phyloP scores from a whole-genome alignment of 2,888 invertebrate species.

The Thelaira solivaga region DNA sequence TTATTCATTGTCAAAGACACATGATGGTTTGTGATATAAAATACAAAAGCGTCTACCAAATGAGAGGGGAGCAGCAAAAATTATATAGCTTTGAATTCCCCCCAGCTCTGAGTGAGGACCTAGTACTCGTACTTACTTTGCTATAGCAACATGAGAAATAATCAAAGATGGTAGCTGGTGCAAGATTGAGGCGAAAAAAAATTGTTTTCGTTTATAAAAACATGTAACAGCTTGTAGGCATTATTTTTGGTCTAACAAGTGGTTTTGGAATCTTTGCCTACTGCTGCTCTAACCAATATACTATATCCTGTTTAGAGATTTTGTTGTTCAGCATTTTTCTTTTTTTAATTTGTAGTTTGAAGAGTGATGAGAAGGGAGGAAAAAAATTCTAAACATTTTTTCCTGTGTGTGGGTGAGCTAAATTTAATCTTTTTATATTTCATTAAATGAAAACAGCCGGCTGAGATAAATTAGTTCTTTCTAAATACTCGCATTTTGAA shows the following conservation, averaged over 20 bases:
- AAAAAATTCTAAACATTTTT: not conserved
- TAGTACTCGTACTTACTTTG: not conserved
- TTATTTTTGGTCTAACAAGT: conserved; percentile 56
- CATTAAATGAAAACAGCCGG: conserved; percentile 56
- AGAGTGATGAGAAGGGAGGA: conserved; percentile 7
- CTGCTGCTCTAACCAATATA: not conserved
- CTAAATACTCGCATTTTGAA: conserved; percentile 19
- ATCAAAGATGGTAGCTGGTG: conserved; percentile 12
- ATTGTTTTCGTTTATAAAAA: conserved; percentile 27
- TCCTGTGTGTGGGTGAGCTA: conserved; percentile 30
- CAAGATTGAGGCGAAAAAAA: not conserved
- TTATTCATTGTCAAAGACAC: conserved; percentile 54
- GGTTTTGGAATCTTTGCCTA: conserved; percentile 35
- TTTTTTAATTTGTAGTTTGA: conserved; percentile 9
- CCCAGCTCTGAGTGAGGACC: not conserved
- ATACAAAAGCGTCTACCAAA: conserved; percentile 11
- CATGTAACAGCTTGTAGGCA: conserved; percentile 60
- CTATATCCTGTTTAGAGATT: conserved; percentile 29
- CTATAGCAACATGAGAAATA: not conserved
- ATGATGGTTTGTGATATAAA: conserved; percentile 34
- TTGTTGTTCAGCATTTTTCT: not conserved
- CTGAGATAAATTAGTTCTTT: conserved; percentile 45
- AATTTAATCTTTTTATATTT: conserved; percentile 59
- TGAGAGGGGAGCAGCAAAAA: not conserved
- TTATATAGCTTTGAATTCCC: not conserved